phyloP scores from a whole-genome alignment of 2,797 vertebrate genomes.

The Astyanax mexicanus region DNA sequence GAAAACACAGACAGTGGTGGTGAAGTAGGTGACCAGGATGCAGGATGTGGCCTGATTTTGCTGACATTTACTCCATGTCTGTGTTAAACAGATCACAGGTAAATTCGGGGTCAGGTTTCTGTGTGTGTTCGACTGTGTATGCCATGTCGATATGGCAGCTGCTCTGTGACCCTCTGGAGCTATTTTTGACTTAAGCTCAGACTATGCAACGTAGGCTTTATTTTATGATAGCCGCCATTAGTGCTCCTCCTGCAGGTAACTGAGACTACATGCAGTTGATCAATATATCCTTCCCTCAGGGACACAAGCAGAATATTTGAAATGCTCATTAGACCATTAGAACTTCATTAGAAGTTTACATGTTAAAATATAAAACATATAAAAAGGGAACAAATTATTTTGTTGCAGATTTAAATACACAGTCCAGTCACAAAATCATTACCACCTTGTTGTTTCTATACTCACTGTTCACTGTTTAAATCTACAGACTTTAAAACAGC shows the following conservation, averaged over 20 bases:
- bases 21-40: slow-evolving; percentile 67
- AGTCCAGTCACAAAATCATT: too few species aligned
- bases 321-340: background rate
- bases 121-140: slow-evolving; percentile 56
- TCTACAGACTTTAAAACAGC: too few species aligned
- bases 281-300: slow-evolving; percentile 56
- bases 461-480: too few species aligned
- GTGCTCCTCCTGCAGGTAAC: slow-evolving; percentile 65
- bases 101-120: slow-evolving; percentile 65
- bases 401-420: too few species aligned
- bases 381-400: background rate
- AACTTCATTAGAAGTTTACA: too few species aligned
- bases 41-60: slow-evolving; percentile 68
- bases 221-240: slow-evolving; percentile 57
- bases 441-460: too few species aligned
- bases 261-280: slow-evolving; percentile 61
- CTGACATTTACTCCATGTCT: slow-evolving; percentile 51
- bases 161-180: slow-evolving; percentile 63
- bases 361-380: background rate
- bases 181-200: slow-evolving; percentile 67
- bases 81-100: slow-evolving; percentile 25
- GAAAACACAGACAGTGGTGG: slow-evolving; percentile 58
- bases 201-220: slow-evolving; percentile 63
- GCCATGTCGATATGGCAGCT: slow-evolving; percentile 39
- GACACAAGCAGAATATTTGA: slow-evolving; percentile 36